Conservation (phyloP, 2,797 vertebrate species). For the Anguilla obscura region DNA sequence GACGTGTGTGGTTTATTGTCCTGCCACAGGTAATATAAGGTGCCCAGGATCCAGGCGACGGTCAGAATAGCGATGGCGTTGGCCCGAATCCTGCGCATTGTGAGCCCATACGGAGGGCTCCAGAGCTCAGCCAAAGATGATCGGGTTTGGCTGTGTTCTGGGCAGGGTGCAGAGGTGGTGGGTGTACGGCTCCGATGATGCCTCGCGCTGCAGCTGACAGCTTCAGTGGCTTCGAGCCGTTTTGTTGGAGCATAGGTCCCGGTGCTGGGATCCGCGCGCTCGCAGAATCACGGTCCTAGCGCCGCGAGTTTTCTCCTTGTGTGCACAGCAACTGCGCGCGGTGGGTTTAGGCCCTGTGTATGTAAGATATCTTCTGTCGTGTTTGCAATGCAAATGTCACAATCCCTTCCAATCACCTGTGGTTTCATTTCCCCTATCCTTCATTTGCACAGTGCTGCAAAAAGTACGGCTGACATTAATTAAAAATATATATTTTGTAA, state of each 20-base stretch:
- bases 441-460: background rate
- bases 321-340: slow-evolving; percentile 3
- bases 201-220: slow-evolving; percentile 55
- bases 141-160: slow-evolving; percentile 22
- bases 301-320: slow-evolving; percentile 52
- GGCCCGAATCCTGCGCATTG: slow-evolving; percentile 96
- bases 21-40: slow-evolving; percentile 99
- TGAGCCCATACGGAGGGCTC: slow-evolving; percentile 76
- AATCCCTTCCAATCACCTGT: background rate
- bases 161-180: slow-evolving; percentile 25
- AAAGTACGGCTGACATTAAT: background rate
- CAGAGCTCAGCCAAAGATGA: slow-evolving; percentile 54
- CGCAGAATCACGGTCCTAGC: slow-evolving; percentile 69
- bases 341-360: background rate
- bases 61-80: slow-evolving; percentile 98
- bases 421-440: background rate
- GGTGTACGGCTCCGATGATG: slow-evolving; percentile 59
- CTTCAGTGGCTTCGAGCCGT: slow-evolving; percentile 43
- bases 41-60: slow-evolving; percentile 96
- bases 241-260: slow-evolving; percentile 47
- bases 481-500: background rate
- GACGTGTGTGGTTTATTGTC: slow-evolving; percentile 88
- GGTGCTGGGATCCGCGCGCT: slow-evolving; percentile 58
- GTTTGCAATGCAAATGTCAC: background rate
- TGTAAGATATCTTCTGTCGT: background rate